These are phyloP conservation scores for Neuroterus valhalla DNA, from an alignment of 1,140 invertebrate genomes.

Conservation along the genomic window DNA sequence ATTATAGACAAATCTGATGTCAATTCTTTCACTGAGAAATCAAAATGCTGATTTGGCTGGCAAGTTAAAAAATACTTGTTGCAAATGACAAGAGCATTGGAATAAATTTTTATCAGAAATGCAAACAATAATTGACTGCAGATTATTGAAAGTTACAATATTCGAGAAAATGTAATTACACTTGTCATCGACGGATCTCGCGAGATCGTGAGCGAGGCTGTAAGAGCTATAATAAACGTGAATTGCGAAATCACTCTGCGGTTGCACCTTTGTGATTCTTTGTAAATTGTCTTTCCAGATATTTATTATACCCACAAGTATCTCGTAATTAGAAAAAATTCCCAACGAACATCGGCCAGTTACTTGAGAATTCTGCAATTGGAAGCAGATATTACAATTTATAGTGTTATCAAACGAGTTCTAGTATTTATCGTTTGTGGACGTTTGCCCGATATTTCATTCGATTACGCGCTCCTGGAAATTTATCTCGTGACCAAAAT, in stretches of 20 bases:
- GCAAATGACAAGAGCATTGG: too few species aligned
- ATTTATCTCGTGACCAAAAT: slow-evolving; percentile 24
- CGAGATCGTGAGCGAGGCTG: slow-evolving; percentile 6
- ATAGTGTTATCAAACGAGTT: slow-evolving; percentile 13
- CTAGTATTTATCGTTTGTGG: slow-evolving; percentile 4
- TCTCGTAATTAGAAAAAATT: slow-evolving; percentile 48
- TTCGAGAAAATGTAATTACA: slow-evolving; percentile 17
- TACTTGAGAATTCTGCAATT: slow-evolving; percentile 48
- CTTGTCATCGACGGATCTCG: slow-evolving; percentile 26
- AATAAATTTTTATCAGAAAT: slow-evolving; percentile 15
- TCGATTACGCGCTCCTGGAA: slow-evolving; percentile 8
- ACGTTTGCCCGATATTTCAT: slow-evolving; percentile 18
- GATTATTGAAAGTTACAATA: slow-evolving; percentile 19
- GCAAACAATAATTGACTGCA: neutral
- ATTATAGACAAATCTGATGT: slow-evolving; percentile 1
- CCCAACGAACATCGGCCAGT: slow-evolving; percentile 43
- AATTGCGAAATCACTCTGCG: slow-evolving; percentile 23
- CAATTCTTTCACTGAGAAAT: neutral
- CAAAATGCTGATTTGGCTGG: too few species aligned
- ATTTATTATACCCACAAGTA: slow-evolving; percentile 49
- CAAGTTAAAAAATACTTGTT: too few species aligned
- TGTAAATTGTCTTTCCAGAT: slow-evolving; percentile 41
- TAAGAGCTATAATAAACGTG: slow-evolving; percentile 18
- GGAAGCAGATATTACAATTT: slow-evolving; percentile 28
- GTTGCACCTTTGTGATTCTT: slow-evolving; percentile 39